phyloP scores from a whole-genome alignment of 2,113 vertebrate species.

The Tympanuchus pallidicinctus region DNA sequence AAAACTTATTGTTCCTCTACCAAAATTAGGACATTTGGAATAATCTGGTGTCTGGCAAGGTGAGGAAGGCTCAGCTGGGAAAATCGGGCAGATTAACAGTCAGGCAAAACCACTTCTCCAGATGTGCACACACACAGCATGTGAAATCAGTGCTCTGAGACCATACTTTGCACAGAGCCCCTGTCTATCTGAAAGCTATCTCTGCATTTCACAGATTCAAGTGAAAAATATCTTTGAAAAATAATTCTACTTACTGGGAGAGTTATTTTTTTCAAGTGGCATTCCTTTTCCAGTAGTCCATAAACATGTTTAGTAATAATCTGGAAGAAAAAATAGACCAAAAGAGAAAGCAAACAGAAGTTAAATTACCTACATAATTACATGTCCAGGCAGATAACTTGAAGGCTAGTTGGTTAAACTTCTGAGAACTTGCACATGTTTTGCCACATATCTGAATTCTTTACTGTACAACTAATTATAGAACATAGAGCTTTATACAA shows the following conservation, averaged over 20 bases:
- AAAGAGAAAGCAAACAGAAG: neutral
- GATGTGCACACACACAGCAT: rapidly evolving
- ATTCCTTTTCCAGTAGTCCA: slow-evolving; percentile 92
- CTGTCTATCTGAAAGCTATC: neutral
- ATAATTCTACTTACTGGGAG: slow-evolving; percentile 89
- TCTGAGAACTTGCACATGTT: neutral
- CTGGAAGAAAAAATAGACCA: slow-evolving; percentile 72
- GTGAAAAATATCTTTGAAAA: neutral
- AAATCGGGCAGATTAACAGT: neutral
- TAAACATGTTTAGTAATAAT: slow-evolving; percentile 97
- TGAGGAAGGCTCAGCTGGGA: neutral
- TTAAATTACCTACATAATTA: neutral
- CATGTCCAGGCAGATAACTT: neutral
- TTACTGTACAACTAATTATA: neutral
- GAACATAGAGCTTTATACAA: neutral
- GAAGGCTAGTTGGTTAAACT: neutral
- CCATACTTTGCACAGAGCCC: too few species aligned
- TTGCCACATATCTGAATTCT: neutral
- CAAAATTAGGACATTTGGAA: neutral
- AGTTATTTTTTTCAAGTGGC: slow-evolving; percentile 91
- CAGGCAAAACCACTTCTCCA: neutral
- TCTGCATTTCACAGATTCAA: neutral
- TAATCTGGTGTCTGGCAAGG: neutral
- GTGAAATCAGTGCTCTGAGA: rapidly evolving
- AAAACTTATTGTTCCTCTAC: neutral